phyloP scores from a whole-genome alignment of 2,888 invertebrate genomes.

The Bursaphelenchus okinawaensis region DNA sequence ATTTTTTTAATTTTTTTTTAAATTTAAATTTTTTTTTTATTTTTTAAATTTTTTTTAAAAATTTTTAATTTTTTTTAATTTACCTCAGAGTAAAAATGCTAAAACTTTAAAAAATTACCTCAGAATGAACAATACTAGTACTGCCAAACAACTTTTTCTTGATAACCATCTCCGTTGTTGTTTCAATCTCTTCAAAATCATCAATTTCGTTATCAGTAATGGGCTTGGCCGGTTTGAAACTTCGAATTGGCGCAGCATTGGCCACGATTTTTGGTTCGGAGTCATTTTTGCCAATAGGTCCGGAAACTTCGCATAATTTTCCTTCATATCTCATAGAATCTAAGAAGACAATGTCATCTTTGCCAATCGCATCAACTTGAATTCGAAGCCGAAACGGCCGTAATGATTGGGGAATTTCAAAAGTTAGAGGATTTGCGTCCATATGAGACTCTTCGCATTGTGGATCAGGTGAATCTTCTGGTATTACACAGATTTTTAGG shows the following conservation, averaged over 20 bases:
- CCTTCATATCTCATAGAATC: conserved; percentile 50
- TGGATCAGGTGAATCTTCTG: conserved; percentile 13
- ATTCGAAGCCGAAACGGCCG: conserved; percentile 40
- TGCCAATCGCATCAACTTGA: conserved; percentile 34
- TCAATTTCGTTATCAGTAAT: background rate
- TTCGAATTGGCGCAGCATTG: background rate
- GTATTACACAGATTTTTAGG: conserved; percentile 35
- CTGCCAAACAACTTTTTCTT: conserved; percentile 12
- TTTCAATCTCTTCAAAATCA: background rate
- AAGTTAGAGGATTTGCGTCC: conserved; percentile 30
- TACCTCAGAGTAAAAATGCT: no score
- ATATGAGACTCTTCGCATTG: conserved; percentile 33
- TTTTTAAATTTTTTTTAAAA: no score
- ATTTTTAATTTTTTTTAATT: background rate
- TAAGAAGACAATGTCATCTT: conserved; percentile 36
- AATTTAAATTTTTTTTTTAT: no score
- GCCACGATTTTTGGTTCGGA: background rate
- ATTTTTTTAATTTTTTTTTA: background rate
- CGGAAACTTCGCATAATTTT: conserved; percentile 41
- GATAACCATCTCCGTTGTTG: background rate
- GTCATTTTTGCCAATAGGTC: background rate
- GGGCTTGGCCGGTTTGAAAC: background rate
- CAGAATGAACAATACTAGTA: conserved; percentile 7
- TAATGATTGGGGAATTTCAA: conserved; percentile 36
- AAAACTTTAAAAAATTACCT: background rate